Conservation (phyloP, 1,140 invertebrate genomes). For the Mamestra configurata region DNA sequence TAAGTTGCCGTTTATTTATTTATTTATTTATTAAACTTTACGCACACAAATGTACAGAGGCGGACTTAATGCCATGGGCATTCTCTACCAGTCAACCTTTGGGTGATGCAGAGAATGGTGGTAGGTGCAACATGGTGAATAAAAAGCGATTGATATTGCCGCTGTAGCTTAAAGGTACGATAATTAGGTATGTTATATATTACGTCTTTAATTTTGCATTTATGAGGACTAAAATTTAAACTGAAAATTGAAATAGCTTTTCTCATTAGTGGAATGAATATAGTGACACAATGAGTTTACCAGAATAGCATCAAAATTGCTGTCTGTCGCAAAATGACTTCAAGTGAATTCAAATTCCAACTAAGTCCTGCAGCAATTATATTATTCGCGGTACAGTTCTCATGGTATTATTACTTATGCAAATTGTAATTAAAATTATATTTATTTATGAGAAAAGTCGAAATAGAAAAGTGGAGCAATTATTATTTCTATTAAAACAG, state of each 20-base stretch:
- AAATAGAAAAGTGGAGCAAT: background rate
- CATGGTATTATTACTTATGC: background rate
- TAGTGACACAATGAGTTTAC: background rate
- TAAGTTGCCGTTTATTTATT: no score
- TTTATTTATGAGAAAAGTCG: background rate
- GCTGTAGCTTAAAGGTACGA: no score
- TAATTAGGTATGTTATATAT: no score
- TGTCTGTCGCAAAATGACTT: constrained; percentile 10
- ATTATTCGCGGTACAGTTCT: background rate
- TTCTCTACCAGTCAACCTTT: no score
- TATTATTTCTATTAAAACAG: background rate
- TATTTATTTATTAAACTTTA: no score
- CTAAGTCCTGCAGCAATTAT: constrained; percentile 2
- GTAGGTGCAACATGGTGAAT: no score
- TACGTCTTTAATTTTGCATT: no score
- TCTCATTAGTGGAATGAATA: constrained; percentile 6
- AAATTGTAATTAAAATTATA: background rate
- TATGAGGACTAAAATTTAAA: no score
- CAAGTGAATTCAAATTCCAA: constrained; percentile 22
- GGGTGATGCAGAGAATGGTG: no score
- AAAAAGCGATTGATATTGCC: no score
- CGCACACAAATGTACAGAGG: no score
- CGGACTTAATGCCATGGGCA: no score
- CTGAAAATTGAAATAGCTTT: background rate
- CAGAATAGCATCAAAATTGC: constrained; percentile 13